These are phyloP conservation scores for Lynx canadensis DNA, from an alignment of 2,113 vertebrate genomes.

Conservation along the genomic window DNA sequence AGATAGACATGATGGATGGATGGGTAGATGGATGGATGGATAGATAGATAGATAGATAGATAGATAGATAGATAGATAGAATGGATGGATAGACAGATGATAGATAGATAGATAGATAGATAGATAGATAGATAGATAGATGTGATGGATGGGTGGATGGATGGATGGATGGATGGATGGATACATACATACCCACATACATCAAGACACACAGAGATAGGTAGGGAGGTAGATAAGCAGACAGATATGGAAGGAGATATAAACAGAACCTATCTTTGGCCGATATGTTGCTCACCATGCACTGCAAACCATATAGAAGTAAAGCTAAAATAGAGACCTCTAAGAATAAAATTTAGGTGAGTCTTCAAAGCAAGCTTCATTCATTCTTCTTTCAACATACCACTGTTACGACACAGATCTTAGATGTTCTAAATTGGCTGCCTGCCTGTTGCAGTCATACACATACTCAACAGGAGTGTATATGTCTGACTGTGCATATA, in stretches of 20 bases:
- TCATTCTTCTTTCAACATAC: not conserved
- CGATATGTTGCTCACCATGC: no score
- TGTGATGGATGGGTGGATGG: no score
- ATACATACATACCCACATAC: not conserved
- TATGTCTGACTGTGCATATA: not conserved
- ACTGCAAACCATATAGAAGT: not conserved
- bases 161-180: no score
- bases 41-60: not conserved
- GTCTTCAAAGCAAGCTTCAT: not conserved
- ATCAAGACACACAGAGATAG: not conserved
- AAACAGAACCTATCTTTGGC: no score
- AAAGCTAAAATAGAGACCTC: not conserved
- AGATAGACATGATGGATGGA: no score
- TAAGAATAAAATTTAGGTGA: not conserved
- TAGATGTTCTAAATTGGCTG: not conserved
- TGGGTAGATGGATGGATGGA: not conserved
- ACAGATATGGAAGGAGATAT: not conserved
- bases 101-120: not conserved
- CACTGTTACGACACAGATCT: not conserved
- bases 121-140: not conserved
- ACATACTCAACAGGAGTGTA: not conserved
- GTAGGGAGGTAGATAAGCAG: not conserved
- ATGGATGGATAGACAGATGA: no score
- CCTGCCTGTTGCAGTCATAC: not conserved
- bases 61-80: no score